Evolutionary conservation across 2,888 invertebrate genomes (phyloP), one percentile per base, ranked within the genome.

Genomic region (Ganaspis brasiliensis): DNA sequence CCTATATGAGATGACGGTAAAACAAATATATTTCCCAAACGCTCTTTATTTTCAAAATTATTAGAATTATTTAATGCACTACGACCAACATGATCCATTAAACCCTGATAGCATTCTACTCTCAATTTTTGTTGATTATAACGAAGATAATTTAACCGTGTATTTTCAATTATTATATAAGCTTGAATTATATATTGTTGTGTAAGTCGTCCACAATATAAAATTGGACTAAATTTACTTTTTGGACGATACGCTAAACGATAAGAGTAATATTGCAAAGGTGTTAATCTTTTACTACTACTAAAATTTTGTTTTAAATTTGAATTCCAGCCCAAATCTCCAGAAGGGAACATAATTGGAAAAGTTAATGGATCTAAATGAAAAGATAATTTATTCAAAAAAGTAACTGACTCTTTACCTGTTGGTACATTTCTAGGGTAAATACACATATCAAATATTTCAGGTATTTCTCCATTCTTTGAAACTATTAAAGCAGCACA

Each of bases 131-230:
- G 12, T 40, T 72, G 73, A 73, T 75, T 75, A 24, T 5, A 74
- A 40, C 31, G 70, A 59, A 75, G 52, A 71, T 16, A 78, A 78
- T 70, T 35, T 40, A 63, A 63, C 24, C 78, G 12, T 37, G 57
- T 57, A 40, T 24, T 76, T 73, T 78, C 75, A n/a, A 70, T 73
- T 3, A 78, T 40, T 37, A 78, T 71, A 71, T 52, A 78, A 24
- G 71, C 78, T 35, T 78, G 78, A 10, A 77, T 63, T 26, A 78
- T 16, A 71, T 78, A 78, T 55, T 75, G 75, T 57, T 78, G 78
- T 14, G 75, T 57, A 35, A 75, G 71, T 21, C 72, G 24, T 12
- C 77, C 74, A 24, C 24, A 31, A 61, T 49, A 63, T 73, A 76
- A 73, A 19, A 73, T 26, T 37, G 67, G 75, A 73, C 35, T 73